These are phyloP conservation scores for Platyura marginata DNA, from an alignment of 1,140 invertebrate species.

Conservation along the genomic window DNA sequence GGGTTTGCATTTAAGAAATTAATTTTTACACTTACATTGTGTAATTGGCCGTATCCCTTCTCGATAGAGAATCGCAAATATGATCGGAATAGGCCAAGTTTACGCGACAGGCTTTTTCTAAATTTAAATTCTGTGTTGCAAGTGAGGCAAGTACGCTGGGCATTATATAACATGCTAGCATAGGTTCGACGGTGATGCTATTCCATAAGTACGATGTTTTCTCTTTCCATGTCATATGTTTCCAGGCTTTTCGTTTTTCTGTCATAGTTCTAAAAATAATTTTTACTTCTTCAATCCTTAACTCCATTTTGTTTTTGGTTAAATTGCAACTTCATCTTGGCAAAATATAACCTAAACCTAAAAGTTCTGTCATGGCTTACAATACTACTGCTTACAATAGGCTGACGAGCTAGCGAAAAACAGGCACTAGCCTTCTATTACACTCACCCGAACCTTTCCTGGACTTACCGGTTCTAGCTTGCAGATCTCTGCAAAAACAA, in stretches of 20 bases:
- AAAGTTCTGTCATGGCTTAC: too few relatives aligned
- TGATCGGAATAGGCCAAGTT: conserved; percentile 49
- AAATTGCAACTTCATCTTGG: too few relatives aligned
- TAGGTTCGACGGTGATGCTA: conserved; percentile 61
- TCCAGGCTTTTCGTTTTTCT: conserved; percentile 12
- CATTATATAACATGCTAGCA: conserved; percentile 61
- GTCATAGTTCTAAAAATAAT: too few relatives aligned
- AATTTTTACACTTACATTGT: conserved; percentile 24
- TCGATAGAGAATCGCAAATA: conserved; percentile 50
- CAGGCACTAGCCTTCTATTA: too few relatives aligned
- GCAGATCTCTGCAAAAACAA: too few relatives aligned
- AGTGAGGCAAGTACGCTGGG: conserved; percentile 55
- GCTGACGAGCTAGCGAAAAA: too few relatives aligned
- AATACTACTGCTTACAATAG: too few relatives aligned
- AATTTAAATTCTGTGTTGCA: conserved; percentile 61
- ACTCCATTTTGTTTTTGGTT: too few relatives aligned
- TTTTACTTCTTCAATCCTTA: too few relatives aligned
- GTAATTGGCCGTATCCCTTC: conserved; percentile 46
- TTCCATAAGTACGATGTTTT: conserved; percentile 32
- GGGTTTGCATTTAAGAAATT: background rate
- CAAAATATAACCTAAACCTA: too few relatives aligned
- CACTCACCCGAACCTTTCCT: too few relatives aligned
- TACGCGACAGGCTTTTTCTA: conserved; percentile 68
- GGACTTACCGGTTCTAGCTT: too few relatives aligned
- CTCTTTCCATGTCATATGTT: conserved; percentile 28